Evolutionary conservation across 2,113 vertebrate species (phyloP).

Genomic region (Sinocyclocheilus anshuiensis): DNA sequence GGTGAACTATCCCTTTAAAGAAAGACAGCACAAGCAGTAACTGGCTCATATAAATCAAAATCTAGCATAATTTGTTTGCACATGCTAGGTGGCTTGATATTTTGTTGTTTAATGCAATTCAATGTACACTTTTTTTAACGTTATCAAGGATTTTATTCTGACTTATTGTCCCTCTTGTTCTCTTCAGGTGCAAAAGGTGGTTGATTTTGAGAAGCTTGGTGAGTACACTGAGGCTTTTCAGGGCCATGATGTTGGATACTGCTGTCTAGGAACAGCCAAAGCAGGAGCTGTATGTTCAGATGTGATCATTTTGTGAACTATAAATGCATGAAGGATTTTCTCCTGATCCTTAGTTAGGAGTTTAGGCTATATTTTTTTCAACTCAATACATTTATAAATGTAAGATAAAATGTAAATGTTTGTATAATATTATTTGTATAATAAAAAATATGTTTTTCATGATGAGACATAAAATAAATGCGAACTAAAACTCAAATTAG

Average conservation of each 20-base stretch:
- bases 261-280: constrained; percentile 85
- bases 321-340: background rate
- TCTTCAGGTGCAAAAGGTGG: constrained; percentile 82
- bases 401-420: background rate
- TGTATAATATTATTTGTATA: too few relatives aligned
- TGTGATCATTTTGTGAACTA: background rate
- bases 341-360: background rate
- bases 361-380: too few relatives aligned
- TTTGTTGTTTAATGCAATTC: background rate
- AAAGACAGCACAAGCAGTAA: too few relatives aligned
- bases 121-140: background rate
- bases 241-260: constrained; percentile 85
- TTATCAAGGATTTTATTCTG: background rate
- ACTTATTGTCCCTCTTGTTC: background rate
- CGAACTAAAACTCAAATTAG: too few relatives aligned
- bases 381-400: background rate
- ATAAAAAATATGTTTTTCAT: too few relatives aligned
- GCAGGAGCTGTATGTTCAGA: constrained; percentile 73
- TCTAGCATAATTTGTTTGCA: too few relatives aligned
- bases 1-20: too few relatives aligned
- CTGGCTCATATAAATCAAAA: too few relatives aligned
- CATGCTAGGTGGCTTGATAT: background rate
- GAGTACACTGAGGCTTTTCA: constrained; percentile 74
- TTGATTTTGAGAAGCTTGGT: constrained; percentile 86
- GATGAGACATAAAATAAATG: too few relatives aligned